Conservation (phyloP, 2,113 vertebrate species). For the Pachycephala philippinensis region DNA sequence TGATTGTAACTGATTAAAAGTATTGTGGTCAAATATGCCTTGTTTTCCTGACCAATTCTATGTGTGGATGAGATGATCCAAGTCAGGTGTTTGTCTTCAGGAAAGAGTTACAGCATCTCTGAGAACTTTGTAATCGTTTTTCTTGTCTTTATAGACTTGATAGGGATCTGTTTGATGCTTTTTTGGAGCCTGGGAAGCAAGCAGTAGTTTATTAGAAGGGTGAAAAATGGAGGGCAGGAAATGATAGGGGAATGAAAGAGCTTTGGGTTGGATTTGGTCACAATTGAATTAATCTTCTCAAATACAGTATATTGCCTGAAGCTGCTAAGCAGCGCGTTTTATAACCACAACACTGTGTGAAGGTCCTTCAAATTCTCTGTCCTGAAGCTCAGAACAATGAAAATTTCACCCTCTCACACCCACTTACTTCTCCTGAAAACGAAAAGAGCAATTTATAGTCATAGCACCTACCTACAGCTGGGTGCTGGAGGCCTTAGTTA, state of each 20-base stretch:
- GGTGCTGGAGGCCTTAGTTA: neutral
- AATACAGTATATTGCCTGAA: neutral
- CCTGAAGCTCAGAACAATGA: neutral
- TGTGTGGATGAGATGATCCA: neutral
- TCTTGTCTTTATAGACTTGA: neutral
- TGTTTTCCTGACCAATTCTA: neutral
- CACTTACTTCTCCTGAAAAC: neutral
- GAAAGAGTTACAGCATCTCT: neutral
- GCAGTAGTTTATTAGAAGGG: neutral
- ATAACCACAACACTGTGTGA: neutral
- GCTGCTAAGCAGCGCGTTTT: neutral
- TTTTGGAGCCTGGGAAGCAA: neutral
- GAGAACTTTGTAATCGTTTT: neutral
- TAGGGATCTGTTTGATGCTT: neutral
- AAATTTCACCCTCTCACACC: neutral
- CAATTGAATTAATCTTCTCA: neutral
- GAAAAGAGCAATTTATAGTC: neutral
- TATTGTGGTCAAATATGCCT: neutral
- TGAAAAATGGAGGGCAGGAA: neutral
- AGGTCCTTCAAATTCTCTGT: neutral
- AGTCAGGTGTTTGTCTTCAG: neutral
- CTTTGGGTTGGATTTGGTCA: neutral
- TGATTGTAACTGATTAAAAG: neutral
- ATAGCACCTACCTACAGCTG: neutral
- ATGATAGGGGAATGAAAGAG: neutral